Base-by-base conservation (phyloP, 1,140 invertebrate species). In the Plutomurus gul region DNA sequence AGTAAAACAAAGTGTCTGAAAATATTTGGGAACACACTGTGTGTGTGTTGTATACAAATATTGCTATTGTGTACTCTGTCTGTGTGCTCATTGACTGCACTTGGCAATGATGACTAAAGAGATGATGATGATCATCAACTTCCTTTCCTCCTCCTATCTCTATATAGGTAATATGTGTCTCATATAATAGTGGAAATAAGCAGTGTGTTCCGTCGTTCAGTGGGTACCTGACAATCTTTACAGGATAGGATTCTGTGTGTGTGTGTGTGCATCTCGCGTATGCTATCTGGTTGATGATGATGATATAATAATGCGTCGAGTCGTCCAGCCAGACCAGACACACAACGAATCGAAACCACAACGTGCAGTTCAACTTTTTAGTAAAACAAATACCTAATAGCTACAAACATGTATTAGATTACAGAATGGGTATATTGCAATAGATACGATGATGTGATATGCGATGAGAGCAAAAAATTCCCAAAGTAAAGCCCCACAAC, bases 241-340 rank as follows among this genome's bases (percentile, higher is more conserved):
- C 4, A 49, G 18, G n/a, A 49, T 18, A 65, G 30, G 30, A n/a
- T 65, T 11, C 4, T 65, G 10, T 22, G 16, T 18, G 47, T 51
- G 18, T 51, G 20, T 3, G 20, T 51, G 47, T 51, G 25, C 20
- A 51, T 51, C 20, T 22, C 18, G 25, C 20, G 11, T 22, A 18
- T 51, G 18, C 20, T 18, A 18, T 51, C 25, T 51, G 4, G 56
- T 33, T 65, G 27, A 65, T 65, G 56, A 65, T 65, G 56, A 65
- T 65, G 56, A 65, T 65, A 65, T 65, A 65, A 65, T 65, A 65
- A 65, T 65, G 25, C 13, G 27, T n/a, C 56, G 56, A 65, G 56
- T 65, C 56, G 56, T 33, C 18, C 18, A 51, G 47, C 56, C 36
- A 65, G 25, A 65, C 56, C 16, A 6, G 25, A 22, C n/a, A 47